These are phyloP conservation scores for Mirza zaza DNA, from an alignment of 2,113 vertebrate genomes.

Conservation along the genomic window DNA sequence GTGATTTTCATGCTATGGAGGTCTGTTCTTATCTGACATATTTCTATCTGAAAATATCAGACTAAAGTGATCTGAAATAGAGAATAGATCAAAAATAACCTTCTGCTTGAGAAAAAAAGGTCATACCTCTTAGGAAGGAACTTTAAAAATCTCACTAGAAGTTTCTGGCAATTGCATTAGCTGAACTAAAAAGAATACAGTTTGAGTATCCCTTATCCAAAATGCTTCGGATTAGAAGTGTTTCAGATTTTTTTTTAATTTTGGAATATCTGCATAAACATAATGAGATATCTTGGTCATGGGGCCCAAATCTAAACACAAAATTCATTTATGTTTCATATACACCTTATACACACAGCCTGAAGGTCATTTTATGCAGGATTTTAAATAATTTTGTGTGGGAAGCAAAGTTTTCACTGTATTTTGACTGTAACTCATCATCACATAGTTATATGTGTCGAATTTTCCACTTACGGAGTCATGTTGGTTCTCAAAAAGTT, in stretches of 20 bases:
- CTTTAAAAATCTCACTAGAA: conserved; percentile 20
- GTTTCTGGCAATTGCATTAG: neutral
- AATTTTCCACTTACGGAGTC: neutral
- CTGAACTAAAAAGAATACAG: neutral
- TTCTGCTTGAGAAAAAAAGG: neutral
- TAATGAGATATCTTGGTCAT: neutral
- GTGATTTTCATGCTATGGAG: neutral
- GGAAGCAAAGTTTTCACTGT: neutral
- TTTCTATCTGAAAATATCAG: conserved; percentile 35
- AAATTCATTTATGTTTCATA: neutral
- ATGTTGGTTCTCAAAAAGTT: neutral
- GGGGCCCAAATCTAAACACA: neutral
- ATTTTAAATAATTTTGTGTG: neutral
- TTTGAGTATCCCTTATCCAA: neutral
- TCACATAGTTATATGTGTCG: neutral
- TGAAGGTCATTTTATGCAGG: neutral
- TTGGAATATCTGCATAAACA: neutral
- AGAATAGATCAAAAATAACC: conserved; percentile 3
- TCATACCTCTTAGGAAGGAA: neutral
- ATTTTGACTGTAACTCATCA: neutral
- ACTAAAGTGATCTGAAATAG: neutral
- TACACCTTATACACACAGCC: neutral
- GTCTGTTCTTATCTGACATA: neutral
- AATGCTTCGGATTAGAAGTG: neutral
- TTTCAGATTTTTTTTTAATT: neutral